Evolutionary conservation across 2,113 vertebrate genomes (phyloP).

Genomic region (Tragelaphus imberbis): DNA sequence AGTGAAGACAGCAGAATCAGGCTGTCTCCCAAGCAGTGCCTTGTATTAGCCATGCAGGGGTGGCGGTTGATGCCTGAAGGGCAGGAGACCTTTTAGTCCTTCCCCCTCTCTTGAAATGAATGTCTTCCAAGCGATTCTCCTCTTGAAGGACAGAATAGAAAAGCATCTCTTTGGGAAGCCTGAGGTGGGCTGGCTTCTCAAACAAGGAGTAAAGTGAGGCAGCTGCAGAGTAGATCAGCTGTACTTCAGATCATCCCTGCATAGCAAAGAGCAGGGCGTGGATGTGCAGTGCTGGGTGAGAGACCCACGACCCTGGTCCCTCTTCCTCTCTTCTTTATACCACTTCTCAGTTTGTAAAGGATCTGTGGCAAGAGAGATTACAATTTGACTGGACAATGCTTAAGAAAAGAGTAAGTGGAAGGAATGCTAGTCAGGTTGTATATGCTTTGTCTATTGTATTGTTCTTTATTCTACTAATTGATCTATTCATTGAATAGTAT

Average conservation of each 20-base stretch:
- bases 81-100: neutral
- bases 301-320: neutral
- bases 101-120: neutral
- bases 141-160: neutral
- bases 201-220: neutral
- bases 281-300: neutral
- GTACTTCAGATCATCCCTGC: neutral
- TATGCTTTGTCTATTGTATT: neutral
- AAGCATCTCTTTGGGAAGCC: neutral
- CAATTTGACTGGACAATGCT: neutral
- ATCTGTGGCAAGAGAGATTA: neutral
- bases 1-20: neutral
- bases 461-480: neutral
- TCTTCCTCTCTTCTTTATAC: neutral
- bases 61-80: neutral
- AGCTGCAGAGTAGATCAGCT: neutral
- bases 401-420: neutral
- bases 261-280: neutral
- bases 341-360: neutral
- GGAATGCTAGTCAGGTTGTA: accelerated
- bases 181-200: neutral
- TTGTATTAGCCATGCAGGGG: neutral
- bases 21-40: neutral
- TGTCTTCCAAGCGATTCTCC: neutral
- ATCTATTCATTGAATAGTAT: neutral